These are phyloP conservation scores for Neopelma chrysocephalum DNA, from an alignment of 2,797 vertebrate genomes.

Conservation along the genomic window DNA sequence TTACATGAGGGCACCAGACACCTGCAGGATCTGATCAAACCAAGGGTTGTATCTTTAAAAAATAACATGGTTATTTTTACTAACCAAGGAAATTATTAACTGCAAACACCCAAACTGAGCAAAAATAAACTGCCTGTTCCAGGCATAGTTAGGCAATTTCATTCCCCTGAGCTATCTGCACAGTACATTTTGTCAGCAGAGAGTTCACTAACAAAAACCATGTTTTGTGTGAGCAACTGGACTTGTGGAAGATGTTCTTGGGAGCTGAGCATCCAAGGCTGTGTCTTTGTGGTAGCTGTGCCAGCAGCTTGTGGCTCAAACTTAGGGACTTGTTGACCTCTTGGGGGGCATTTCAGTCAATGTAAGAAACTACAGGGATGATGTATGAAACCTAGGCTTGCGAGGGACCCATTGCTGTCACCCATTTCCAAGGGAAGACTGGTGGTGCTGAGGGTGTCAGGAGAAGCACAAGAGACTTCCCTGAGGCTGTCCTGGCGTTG, in stretches of 20 bases:
- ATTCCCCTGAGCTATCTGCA: background rate
- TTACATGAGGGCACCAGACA: background rate
- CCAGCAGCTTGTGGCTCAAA: background rate
- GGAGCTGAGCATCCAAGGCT: accelerated
- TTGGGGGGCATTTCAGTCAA: background rate
- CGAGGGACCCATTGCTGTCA: background rate
- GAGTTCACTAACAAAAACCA: background rate
- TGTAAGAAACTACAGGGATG: background rate
- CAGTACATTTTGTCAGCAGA: background rate
- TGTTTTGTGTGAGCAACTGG: background rate
- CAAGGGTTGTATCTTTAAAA: background rate
- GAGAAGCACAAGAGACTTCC: background rate
- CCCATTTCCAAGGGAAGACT: background rate
- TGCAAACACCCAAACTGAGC: background rate
- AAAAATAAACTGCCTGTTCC: background rate
- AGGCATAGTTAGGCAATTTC: background rate
- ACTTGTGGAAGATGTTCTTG: background rate
- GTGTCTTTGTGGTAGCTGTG: background rate
- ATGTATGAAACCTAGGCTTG: background rate
- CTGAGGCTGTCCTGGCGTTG: background rate
- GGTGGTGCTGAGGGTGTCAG: background rate
- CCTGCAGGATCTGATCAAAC: background rate
- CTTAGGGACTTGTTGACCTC: background rate
- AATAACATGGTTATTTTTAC: background rate
- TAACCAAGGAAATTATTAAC: background rate